A percentile compares a stretch with the other conserved stretches of the same genome.
Conservation (phyloP, 1,140 invertebrate species). For the Zaprionus capensis region DNA sequence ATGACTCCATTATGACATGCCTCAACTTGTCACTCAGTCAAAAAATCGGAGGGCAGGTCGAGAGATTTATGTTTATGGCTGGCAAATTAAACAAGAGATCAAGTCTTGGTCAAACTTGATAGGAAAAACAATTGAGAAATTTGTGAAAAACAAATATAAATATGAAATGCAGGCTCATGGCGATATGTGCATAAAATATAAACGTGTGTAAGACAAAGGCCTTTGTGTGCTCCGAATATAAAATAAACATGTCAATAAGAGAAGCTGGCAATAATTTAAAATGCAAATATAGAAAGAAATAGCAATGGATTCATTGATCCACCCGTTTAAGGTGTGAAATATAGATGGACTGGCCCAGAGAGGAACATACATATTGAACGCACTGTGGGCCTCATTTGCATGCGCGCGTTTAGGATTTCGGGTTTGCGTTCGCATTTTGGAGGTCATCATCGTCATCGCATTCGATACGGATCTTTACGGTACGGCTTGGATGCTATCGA, state of each 20-base stretch:
- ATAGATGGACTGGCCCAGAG: slow-evolving; percentile 55
- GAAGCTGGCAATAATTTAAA: slow-evolving; percentile 70
- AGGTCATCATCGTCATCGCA: slow-evolving; percentile 42
- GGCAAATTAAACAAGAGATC: slow-evolving; percentile 70
- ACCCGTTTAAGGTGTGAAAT: slow-evolving; percentile 79
- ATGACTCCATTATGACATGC: slow-evolving; percentile 58
- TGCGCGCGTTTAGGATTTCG: slow-evolving; percentile 30
- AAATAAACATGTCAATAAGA: slow-evolving; percentile 81
- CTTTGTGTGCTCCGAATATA: slow-evolving; percentile 49
- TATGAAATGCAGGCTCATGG: slow-evolving; percentile 46
- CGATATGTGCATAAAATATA: slow-evolving; percentile 54
- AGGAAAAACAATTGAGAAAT: slow-evolving; percentile 69
- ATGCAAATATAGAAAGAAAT: slow-evolving; percentile 72
- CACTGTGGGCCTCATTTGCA: slow-evolving; percentile 68
- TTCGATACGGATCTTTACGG: slow-evolving; percentile 52
- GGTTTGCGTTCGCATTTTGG: slow-evolving; percentile 39
- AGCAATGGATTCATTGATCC: slow-evolving; percentile 56
- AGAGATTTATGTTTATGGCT: slow-evolving; percentile 63
- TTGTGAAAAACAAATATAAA: slow-evolving; percentile 50
- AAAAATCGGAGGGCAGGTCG: slow-evolving; percentile 23
- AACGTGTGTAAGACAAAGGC: slow-evolving; percentile 66
- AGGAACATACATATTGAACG: slow-evolving; percentile 41
- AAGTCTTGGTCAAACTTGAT: slow-evolving; percentile 27
- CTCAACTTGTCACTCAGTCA: slow-evolving; percentile 24
- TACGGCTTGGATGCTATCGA: slow-evolving; percentile 24